A percentile compares a stretch with the other conserved stretches of the same genome.
phyloP scores from a whole-genome alignment of 2,113 vertebrate species.

The Cygnus atratus region DNA sequence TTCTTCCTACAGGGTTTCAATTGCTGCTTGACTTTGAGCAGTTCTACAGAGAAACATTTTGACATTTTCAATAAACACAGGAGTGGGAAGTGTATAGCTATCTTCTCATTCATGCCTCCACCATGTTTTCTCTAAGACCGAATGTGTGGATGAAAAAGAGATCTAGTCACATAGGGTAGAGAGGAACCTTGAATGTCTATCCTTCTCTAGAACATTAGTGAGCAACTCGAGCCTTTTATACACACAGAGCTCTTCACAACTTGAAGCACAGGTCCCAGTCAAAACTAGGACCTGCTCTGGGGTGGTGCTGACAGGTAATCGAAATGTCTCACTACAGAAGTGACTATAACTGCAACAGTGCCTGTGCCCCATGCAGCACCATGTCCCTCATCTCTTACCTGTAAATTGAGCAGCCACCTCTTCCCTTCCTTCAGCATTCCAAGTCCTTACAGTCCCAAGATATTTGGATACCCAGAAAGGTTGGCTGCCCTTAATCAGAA shows the following conservation, averaged over 20 bases:
- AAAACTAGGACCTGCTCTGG: not conserved
- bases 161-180: not conserved
- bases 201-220: not conserved
- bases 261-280: not conserved
- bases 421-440: not conserved
- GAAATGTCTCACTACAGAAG: not conserved
- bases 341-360: not conserved
- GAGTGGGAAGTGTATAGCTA: not conserved
- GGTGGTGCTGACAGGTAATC: not conserved
- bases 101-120: not conserved
- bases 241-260: not conserved
- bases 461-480: not conserved
- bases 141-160: not conserved
- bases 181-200: not conserved
- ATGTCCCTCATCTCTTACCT: not conserved
- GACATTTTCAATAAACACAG: not conserved
- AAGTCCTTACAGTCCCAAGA: not conserved
- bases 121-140: not conserved
- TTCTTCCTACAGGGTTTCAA: not conserved
- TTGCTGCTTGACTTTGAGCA: not conserved
- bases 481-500: not conserved
- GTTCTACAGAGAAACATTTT: not conserved
- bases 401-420: not conserved
- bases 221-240: not conserved
- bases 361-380: not conserved